Conservation (phyloP, 2,797 vertebrate species). For the Decapterus maruadsi region DNA sequence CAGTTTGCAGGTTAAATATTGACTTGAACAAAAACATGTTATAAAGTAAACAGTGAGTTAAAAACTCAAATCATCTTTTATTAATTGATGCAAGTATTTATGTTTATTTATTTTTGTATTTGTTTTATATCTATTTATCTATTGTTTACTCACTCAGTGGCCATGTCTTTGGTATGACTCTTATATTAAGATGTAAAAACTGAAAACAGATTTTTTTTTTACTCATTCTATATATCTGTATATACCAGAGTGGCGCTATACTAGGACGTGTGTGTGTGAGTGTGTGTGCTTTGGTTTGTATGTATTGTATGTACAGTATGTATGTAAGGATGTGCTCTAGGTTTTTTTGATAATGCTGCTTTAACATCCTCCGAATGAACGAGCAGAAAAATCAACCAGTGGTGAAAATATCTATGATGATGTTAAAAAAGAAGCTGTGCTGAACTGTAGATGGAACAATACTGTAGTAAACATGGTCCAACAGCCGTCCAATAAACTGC, state of each 20-base stretch:
- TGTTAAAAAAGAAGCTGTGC: constrained; percentile 76
- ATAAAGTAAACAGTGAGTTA: constrained; percentile 60
- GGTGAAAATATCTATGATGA: constrained; percentile 82
- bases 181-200: constrained; percentile 85
- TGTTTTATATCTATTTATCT: constrained; percentile 85
- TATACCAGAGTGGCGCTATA: constrained; percentile 82
- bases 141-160: constrained; percentile 87
- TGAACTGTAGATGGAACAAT: constrained; percentile 86
- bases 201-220: constrained; percentile 84
- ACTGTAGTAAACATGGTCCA: constrained; percentile 83
- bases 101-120: constrained; percentile 87
- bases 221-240: constrained; percentile 85
- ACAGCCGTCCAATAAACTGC: constrained; percentile 68
- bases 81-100: constrained; percentile 82
- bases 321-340: constrained; percentile 78
- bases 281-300: constrained; percentile 78
- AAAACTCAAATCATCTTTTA: constrained; percentile 74
- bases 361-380: constrained; percentile 77
- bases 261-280: constrained; percentile 68
- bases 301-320: constrained; percentile 76
- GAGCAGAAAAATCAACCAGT: constrained; percentile 81
- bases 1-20: constrained; percentile 69
- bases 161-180: constrained; percentile 88
- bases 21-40: constrained; percentile 73
- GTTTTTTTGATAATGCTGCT: constrained; percentile 84